Evolutionary conservation across 35 echinoderm and acorn worm genomes (phyloP).

Genomic region (Holothuria glaberrima): DNA sequence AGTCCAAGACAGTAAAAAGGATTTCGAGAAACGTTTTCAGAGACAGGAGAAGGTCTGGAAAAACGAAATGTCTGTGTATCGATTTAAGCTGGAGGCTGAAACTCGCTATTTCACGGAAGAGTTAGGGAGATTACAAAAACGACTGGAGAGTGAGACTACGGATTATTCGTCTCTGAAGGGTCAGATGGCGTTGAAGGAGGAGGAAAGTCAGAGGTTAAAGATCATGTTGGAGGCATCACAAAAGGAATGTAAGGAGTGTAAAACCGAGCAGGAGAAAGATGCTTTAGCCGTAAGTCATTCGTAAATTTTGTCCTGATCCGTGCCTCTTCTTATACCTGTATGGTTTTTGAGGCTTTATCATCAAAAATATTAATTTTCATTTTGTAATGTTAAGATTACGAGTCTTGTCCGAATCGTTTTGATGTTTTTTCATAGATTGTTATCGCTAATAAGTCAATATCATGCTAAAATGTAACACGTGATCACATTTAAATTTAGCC

Average conservation of each 20-base stretch:
- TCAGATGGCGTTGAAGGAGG: conserved; percentile 48
- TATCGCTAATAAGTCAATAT: too few species aligned
- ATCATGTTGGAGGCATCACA: conserved; percentile 50
- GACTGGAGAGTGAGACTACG: conserved; percentile 76
- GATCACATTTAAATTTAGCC: too few species aligned
- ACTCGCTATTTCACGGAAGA: conserved; percentile 88
- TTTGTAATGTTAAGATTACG: too few species aligned
- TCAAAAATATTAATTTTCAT: too few species aligned
- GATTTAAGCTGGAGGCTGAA: conserved; percentile 92
- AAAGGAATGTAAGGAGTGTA: conserved; percentile 45
- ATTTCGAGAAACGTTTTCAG: conserved; percentile 63
- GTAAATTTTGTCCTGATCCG: too few species aligned
- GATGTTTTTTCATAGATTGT: too few species aligned
- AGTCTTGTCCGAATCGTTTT: too few species aligned
- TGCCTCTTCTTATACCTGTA: too few species aligned
- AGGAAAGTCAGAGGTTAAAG: conserved; percentile 58
- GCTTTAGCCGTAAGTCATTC: conserved; percentile 55
- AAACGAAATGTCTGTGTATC: conserved; percentile 71
- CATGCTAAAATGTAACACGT: too few species aligned
- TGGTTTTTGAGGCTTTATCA: too few species aligned
- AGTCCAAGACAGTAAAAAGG: conserved; percentile 63
- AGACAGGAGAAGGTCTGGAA: conserved; percentile 93
- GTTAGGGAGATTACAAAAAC: conserved; percentile 67
- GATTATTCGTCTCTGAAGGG: conserved; percentile 70
- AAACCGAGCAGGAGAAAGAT: conserved; percentile 61